Conservation (phyloP, 35 echinoderm and acorn worm genomes). For the Strongylocentrotus purpuratus region DNA sequence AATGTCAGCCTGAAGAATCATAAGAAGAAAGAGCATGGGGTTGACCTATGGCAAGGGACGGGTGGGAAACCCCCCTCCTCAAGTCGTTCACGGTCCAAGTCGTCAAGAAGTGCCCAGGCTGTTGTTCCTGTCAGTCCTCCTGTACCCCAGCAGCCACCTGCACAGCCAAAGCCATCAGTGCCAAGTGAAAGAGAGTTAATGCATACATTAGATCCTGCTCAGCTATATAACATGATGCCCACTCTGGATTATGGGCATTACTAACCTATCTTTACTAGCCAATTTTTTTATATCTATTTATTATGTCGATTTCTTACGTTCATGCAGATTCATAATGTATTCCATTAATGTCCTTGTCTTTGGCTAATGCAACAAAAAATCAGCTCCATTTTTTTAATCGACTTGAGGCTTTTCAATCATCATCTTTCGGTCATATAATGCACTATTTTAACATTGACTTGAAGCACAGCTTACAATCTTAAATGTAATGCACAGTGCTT, state of each 20-base stretch:
- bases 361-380: background rate
- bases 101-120: background rate
- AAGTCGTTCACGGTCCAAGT: background rate
- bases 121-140: background rate
- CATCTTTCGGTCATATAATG: no score
- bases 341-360: background rate
- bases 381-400: no score
- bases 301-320: background rate
- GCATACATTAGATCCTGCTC: conserved; percentile 41
- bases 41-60: conserved; percentile 68
- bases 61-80: background rate
- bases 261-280: background rate
- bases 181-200: conserved; percentile 37
- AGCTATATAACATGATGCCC: conserved; percentile 51
- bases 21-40: conserved; percentile 77
- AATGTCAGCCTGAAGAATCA: conserved; percentile 93
- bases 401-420: background rate
- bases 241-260: conserved; percentile 39
- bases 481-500: background rate
- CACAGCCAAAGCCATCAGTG: conserved; percentile 29
- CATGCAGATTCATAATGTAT: background rate
- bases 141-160: background rate
- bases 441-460: background rate
- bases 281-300: background rate
- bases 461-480: no score